Evolutionary conservation across 2,113 vertebrate species (phyloP).

Genomic region (Macroglossus sobrinus): DNA sequence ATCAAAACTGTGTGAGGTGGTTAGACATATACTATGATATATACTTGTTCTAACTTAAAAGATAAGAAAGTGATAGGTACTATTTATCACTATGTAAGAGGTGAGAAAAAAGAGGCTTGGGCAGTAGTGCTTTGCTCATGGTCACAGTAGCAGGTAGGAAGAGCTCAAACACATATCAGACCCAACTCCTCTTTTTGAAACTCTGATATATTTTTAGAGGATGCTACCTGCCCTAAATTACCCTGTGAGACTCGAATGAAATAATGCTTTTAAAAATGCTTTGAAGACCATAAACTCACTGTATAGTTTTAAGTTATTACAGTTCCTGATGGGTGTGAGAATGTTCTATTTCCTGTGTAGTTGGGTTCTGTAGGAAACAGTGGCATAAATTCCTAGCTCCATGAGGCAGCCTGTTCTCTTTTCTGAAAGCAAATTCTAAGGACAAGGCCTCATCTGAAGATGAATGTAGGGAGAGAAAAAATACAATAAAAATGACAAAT

Average conservation of each 20-base stretch:
- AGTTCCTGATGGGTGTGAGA: background rate
- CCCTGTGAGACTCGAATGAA: background rate
- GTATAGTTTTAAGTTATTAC: background rate
- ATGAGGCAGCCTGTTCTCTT: background rate
- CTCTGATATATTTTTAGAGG: background rate
- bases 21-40: background rate
- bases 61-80: background rate
- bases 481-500: conserved; percentile 59
- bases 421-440: conserved; percentile 55
- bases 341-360: background rate
- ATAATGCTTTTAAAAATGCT: background rate
- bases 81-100: background rate
- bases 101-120: background rate
- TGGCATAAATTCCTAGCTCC: conserved; percentile 43
- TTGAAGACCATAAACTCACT: conserved; percentile 3
- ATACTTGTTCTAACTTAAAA: background rate
- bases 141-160: background rate
- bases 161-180: background rate
- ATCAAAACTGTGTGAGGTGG: background rate
- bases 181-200: background rate
- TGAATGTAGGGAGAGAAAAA: conserved; percentile 51
- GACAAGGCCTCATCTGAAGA: conserved; percentile 54
- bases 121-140: background rate
- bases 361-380: conserved; percentile 11
- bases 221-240: background rate